phyloP scores from a whole-genome alignment of 2,888 invertebrate species.

The Epiblema foenella region DNA sequence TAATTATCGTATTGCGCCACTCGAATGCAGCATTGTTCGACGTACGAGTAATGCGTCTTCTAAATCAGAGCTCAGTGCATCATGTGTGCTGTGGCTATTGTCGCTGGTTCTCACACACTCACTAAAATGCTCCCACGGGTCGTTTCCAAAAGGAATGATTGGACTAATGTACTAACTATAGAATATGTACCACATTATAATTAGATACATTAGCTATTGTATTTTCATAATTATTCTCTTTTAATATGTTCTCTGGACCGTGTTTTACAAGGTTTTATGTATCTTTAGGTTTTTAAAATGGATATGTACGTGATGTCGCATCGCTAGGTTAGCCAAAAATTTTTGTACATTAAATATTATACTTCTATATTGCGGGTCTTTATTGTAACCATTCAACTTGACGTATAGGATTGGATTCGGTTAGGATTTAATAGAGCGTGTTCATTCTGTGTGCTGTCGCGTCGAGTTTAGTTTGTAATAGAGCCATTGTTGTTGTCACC shows the following conservation, averaged over 20 bases:
- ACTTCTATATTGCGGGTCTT: too few relatives aligned
- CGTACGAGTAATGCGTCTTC: slow-evolving; percentile 78
- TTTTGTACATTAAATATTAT: too few relatives aligned
- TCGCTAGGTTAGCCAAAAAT: not conserved
- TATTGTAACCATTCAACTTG: not conserved
- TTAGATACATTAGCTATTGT: slow-evolving; percentile 41
- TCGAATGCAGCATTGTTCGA: slow-evolving; percentile 74
- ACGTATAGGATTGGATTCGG: not conserved
- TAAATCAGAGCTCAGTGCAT: slow-evolving; percentile 75
- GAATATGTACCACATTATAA: slow-evolving; percentile 40
- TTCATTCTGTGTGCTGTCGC: too few relatives aligned
- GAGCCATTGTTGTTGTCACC: too few relatives aligned
- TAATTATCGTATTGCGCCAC: slow-evolving; percentile 76
- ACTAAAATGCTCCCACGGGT: slow-evolving; percentile 78
- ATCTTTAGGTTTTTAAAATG: not conserved
- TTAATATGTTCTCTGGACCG: slow-evolving; percentile 17
- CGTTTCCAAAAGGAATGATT: slow-evolving; percentile 42
- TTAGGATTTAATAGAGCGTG: not conserved
- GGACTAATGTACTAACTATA: slow-evolving; percentile 33
- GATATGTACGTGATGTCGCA: not conserved
- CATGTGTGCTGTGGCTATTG: slow-evolving; percentile 73
- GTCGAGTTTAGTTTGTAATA: too few relatives aligned
- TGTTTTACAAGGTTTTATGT: slow-evolving; percentile 15
- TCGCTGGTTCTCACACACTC: slow-evolving; percentile 79
- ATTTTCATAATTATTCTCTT: slow-evolving; percentile 39